Evolutionary conservation across 2,888 invertebrate genomes (phyloP).

Genomic region (Amiota mariae): DNA sequence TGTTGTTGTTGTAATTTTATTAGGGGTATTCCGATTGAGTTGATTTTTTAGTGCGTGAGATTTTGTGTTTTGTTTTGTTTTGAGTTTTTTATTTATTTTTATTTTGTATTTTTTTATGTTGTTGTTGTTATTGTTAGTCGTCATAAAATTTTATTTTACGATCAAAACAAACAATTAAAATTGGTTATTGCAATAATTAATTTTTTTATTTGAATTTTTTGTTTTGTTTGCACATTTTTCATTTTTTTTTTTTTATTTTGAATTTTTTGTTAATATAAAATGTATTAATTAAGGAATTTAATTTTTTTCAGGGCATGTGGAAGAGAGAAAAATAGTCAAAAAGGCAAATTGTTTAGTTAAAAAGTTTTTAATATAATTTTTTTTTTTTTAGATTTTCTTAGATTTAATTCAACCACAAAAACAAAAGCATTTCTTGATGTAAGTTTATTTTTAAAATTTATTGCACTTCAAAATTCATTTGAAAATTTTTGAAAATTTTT

Average conservation of each 20-base stretch:
- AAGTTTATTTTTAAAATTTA: not conserved
- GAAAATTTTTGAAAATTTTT: not conserved
- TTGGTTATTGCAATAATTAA: slow-evolving; percentile 60
- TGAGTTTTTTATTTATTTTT: slow-evolving; percentile 43
- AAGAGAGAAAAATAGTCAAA: slow-evolving; percentile 31
- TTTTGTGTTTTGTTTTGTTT: slow-evolving; percentile 51
- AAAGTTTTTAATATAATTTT: slow-evolving; percentile 9
- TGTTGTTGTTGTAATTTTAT: slow-evolving; percentile 44
- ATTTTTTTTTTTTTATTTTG: slow-evolving; percentile 26
- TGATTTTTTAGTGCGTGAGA: slow-evolving; percentile 50
- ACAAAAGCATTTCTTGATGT: no score
- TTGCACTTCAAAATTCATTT: not conserved
- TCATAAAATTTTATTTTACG: slow-evolving; percentile 71
- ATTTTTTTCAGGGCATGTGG: slow-evolving; percentile 16
- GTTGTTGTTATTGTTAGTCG: slow-evolving; percentile 50
- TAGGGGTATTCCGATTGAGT: slow-evolving; percentile 54
- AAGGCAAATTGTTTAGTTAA: slow-evolving; percentile 49
- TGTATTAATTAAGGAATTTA: slow-evolving; percentile 22
- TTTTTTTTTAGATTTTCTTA: no score
- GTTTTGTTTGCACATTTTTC: slow-evolving; percentile 14
- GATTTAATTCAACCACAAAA: no score
- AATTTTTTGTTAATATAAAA: not conserved
- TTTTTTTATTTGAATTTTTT: slow-evolving; percentile 31
- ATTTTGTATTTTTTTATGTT: slow-evolving; percentile 60
- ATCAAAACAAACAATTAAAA: slow-evolving; percentile 72